A percentile compares a stretch with the other conserved stretches of the same genome.
Evolutionary conservation across 2,113 vertebrate genomes (phyloP).

Genomic region (Albula glossodonta): DNA sequence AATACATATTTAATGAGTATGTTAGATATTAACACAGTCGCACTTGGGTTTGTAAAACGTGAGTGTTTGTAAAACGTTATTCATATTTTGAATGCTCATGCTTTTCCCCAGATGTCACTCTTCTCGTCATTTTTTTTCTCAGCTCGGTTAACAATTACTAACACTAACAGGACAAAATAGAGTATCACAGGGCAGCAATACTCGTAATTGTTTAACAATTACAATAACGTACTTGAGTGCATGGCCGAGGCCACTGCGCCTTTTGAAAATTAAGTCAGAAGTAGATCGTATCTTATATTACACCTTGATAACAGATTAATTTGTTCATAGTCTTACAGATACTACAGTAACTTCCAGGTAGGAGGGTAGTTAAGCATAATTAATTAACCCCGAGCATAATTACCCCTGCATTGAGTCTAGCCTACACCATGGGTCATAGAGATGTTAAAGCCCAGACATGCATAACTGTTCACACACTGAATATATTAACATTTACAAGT

Average conservation of each 20-base stretch:
- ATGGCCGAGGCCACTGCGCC: background rate
- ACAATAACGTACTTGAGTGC: background rate
- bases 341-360: no score
- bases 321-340: no score
- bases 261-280: no score
- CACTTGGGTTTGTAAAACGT: background rate
- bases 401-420: no score
- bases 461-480: no score
- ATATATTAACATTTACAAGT: no score
- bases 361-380: no score
- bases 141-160: background rate
- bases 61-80: background rate
- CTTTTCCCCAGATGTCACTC: background rate
- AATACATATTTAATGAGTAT: background rate
- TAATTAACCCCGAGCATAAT: no score
- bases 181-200: background rate
- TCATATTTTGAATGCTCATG: background rate
- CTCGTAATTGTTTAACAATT: background rate
- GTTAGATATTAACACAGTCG: background rate
- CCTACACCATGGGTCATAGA: no score
- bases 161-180: background rate
- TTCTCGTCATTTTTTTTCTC: background rate
- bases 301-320: no score
- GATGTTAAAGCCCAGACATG: no score
- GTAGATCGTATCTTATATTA: no score